Evolutionary conservation across 2,797 vertebrate genomes (phyloP).

Genomic region (Catostomus latipinnis): DNA sequence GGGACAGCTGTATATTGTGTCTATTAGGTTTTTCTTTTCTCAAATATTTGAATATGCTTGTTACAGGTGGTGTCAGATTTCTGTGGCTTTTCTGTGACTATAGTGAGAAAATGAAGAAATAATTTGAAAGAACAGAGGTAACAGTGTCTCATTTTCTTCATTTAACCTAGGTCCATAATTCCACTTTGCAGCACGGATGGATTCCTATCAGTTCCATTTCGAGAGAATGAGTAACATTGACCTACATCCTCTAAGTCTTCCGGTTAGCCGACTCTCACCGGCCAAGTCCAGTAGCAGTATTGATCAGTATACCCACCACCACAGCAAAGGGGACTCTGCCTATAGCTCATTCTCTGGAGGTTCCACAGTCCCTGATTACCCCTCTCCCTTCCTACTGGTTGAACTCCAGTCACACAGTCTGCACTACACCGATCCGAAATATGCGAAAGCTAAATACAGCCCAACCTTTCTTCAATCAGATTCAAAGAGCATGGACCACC

Average conservation of each 20-base stretch:
- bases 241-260: slow-evolving; percentile 77
- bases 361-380: slow-evolving; percentile 81
- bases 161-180: slow-evolving; percentile 29
- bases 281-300: slow-evolving; percentile 76
- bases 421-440: slow-evolving; percentile 84
- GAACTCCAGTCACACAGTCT: slow-evolving; percentile 76
- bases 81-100: slow-evolving; percentile 5
- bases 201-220: slow-evolving; percentile 80
- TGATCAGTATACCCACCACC: slow-evolving; percentile 73
- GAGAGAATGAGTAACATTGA: slow-evolving; percentile 83
- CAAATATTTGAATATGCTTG: background rate
- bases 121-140: slow-evolving; percentile 6
- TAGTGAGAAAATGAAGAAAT: slow-evolving; percentile 17
- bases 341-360: slow-evolving; percentile 93
- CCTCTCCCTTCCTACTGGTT: slow-evolving; percentile 70
- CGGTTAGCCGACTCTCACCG: slow-evolving; percentile 75
- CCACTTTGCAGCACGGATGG: slow-evolving; percentile 70
- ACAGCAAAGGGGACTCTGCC: slow-evolving; percentile 88
- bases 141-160: background rate
- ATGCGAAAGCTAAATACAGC: slow-evolving; percentile 80
- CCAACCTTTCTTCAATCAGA: slow-evolving; percentile 70
- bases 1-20: background rate
- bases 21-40: background rate
- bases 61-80: slow-evolving; percentile 23
- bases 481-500: slow-evolving; percentile 73